phyloP scores from a whole-genome alignment of 2,113 vertebrate genomes.

The Eidolon helvum region DNA sequence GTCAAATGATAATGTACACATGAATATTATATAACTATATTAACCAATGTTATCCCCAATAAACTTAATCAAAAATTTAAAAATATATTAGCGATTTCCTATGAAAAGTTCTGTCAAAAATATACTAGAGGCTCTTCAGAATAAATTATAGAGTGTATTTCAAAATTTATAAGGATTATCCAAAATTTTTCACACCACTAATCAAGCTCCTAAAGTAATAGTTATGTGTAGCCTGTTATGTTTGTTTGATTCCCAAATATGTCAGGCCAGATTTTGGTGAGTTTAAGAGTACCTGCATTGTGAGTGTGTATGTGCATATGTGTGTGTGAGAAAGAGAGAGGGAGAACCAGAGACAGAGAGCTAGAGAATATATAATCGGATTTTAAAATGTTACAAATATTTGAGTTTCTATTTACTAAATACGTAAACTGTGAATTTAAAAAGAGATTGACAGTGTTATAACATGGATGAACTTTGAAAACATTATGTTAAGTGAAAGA shows the following conservation, averaged over 20 bases:
- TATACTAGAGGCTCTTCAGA: not conserved
- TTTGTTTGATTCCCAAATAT: constrained; percentile 4
- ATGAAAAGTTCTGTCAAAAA: not conserved
- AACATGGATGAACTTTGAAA: constrained; percentile 22
- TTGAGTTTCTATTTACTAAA: constrained; percentile 37
- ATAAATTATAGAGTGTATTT: constrained; percentile 6
- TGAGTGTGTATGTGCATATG: not conserved
- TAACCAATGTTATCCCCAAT: too few relatives aligned
- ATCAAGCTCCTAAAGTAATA: not conserved
- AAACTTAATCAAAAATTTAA: too few relatives aligned
- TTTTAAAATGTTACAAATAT: constrained; percentile 54
- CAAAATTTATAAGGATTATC: not conserved
- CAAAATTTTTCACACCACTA: not conserved
- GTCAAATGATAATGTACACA: too few relatives aligned
- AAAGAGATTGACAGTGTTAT: constrained; percentile 17
- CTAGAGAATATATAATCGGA: not conserved
- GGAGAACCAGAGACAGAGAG: not conserved
- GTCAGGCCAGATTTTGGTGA: not conserved
- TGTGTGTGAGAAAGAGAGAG: not conserved
- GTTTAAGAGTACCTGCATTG: not conserved
- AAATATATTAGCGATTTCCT: not conserved
- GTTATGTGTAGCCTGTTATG: not conserved
- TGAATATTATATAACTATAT: too few relatives aligned
- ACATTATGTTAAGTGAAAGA: constrained; percentile 38
- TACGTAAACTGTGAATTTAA: constrained; percentile 34